Base-by-base conservation (phyloP, 2,888 invertebrate genomes). In the Bombylius discolor region DNA sequence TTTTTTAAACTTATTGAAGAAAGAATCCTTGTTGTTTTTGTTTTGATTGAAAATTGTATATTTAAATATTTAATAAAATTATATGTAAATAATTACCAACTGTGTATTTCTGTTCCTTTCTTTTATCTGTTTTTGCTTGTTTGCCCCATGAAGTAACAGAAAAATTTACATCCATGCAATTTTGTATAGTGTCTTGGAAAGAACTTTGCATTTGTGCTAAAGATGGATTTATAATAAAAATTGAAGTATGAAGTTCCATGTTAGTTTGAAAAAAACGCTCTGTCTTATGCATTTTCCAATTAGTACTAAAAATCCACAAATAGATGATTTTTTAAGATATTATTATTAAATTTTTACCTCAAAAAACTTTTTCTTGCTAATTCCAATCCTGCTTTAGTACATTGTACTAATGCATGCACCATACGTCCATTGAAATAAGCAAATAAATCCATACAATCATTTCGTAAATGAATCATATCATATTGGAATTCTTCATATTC, bases 141-240 rank as follows among this genome's bases (percentile, higher is more conserved):
- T 89, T 87, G 11, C 88, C 89, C 92, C 92, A 93, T 72, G 85
- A 81, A 4, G 78, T 78, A 4, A 92, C 80, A 55, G 79, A 81
- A 63, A 87, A 85, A 65, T 87, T 82, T 7, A 83, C 81, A 62
- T 85, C 83, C 64, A 90, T 78, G 58, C 89, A 79, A 67, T 82
- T 82, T 62, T 81, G 81, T 44, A 86, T 73, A 0, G 69, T 67
- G 14, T 65, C 62, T 61, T 68, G 64, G 56, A 71, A 69, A 59
- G 66, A 63, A 8, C 64, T 61, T 60, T 71, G 70, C 66, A 70
- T 68, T 14, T 63, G 57, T 23, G 70, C 70, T 45, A 71, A 58
- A 51, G 64, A 66, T 8, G 71, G 71, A 31, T 65, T 64, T 50
- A 70, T 67, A 44, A 58, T 59, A 53, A 70, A 70, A 0, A 51